A percentile compares a stretch with the other conserved stretches of the same genome.
These are phyloP conservation scores for Frieseomelitta varia DNA, from an alignment of 1,140 invertebrate species.

Conservation along the genomic window DNA sequence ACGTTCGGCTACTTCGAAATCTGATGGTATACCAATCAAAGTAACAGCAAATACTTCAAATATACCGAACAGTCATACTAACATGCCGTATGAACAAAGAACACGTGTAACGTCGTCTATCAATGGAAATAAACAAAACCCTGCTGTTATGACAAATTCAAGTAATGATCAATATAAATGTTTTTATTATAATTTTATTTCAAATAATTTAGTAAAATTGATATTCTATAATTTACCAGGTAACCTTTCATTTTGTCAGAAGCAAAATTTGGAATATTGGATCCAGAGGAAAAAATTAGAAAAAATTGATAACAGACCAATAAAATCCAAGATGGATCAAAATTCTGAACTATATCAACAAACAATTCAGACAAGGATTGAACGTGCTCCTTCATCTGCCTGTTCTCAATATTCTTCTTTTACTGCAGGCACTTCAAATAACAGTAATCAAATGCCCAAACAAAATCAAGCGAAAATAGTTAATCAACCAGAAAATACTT, in stretches of 20 bases:
- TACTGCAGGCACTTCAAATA: neutral
- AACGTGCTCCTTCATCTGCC: neutral
- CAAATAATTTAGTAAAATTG: neutral
- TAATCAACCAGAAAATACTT: neutral
- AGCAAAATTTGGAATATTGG: neutral
- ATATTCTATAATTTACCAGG: neutral
- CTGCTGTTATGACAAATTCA: no score
- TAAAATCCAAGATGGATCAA: neutral
- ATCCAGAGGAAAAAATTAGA: fast-evolving
- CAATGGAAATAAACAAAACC: neutral
- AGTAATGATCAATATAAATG: neutral
- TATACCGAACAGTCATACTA: no score
- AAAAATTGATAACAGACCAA: neutral
- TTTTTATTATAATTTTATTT: neutral
- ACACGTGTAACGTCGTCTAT: neutral
- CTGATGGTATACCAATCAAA: no score
- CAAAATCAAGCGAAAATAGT: neutral
- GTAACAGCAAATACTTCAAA: no score
- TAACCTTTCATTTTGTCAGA: neutral
- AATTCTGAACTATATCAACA: neutral
- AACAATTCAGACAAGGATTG: neutral
- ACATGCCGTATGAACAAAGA: neutral
- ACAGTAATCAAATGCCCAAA: neutral
- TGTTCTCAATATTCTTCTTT: neutral
- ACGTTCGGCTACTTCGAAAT: no score